phyloP scores from a whole-genome alignment of 64 coral and sea anemone genomes.

The Porites lutea region DNA sequence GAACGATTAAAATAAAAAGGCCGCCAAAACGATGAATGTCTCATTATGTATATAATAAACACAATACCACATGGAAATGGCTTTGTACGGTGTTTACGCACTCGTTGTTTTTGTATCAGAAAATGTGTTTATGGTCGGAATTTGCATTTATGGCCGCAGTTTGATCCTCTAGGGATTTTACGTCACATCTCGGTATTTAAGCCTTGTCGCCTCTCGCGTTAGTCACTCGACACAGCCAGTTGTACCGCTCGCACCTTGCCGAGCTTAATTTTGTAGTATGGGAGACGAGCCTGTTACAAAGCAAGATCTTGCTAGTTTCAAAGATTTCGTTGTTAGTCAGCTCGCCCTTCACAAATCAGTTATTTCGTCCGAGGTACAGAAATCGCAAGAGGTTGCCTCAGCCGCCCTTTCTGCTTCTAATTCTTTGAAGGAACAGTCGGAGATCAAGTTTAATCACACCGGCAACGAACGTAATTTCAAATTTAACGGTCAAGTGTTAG shows the following conservation, averaged over 20 bases:
- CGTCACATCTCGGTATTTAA: too few species aligned
- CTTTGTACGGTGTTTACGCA: too few species aligned
- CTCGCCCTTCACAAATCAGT: conserved; percentile 24
- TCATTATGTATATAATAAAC: too few species aligned
- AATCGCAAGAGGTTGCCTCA: conserved; percentile 14
- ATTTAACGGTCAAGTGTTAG: background rate
- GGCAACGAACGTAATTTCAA: background rate
- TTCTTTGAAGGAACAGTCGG: background rate
- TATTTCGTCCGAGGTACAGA: background rate
- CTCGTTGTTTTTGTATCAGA: too few species aligned
- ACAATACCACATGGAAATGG: too few species aligned
- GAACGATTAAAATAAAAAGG: too few species aligned
- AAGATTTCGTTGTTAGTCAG: conserved; percentile 12
- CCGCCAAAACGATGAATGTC: too few species aligned
- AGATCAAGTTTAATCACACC: background rate
- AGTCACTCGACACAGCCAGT: conserved; percentile 5
- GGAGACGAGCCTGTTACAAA: conserved; percentile 35
- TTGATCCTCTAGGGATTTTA: background rate
- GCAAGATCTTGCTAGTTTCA: conserved; percentile 24
- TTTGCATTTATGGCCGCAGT: background rate
- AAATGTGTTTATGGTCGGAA: background rate
- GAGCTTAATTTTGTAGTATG: conserved; percentile 13
- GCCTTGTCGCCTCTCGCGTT: background rate
- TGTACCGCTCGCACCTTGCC: background rate
- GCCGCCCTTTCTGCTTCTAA: background rate